Conservation (phyloP, 2,113 vertebrate species). For the Coreoperca whiteheadi region DNA sequence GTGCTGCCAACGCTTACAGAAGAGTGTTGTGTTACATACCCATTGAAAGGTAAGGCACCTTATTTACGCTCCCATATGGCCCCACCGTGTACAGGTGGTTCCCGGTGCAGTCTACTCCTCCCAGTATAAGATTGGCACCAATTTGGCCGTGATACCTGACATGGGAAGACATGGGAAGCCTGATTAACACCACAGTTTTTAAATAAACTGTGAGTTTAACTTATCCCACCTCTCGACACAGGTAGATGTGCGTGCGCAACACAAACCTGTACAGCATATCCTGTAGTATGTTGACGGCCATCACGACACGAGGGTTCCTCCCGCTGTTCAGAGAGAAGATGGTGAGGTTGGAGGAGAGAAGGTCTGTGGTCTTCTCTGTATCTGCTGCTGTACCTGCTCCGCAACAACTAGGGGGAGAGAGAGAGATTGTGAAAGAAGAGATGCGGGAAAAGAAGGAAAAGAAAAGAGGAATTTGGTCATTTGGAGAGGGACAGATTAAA, state of each 20-base stretch:
- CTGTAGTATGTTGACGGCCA: conserved; percentile 82
- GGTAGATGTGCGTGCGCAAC: accelerated
- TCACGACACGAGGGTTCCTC: conserved; percentile 79
- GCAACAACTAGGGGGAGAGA: conserved; percentile 76
- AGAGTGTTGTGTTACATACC: conserved; percentile 72
- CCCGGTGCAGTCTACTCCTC: conserved; percentile 87
- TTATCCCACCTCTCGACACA: neutral
- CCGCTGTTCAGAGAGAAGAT: conserved; percentile 82
- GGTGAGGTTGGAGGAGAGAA: conserved; percentile 82
- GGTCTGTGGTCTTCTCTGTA: conserved; percentile 82
- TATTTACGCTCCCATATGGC: conserved; percentile 85
- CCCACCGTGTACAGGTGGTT: conserved; percentile 86
- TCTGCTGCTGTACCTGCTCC: conserved; percentile 86
- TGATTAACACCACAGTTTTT: neutral
- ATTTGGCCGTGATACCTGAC: conserved; percentile 88
- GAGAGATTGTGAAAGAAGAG: neutral
- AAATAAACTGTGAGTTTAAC: neutral
- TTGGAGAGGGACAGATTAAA: neutral
- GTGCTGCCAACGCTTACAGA: accelerated
- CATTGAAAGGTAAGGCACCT: conserved; percentile 83
- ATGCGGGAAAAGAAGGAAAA: neutral
- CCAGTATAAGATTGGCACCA: conserved; percentile 86
- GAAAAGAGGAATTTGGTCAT: neutral
- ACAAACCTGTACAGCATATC: conserved; percentile 82
- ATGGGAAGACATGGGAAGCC: neutral